These are phyloP conservation scores for Homarus americanus DNA, from an alignment of 1,140 invertebrate genomes.

Conservation along the genomic window DNA sequence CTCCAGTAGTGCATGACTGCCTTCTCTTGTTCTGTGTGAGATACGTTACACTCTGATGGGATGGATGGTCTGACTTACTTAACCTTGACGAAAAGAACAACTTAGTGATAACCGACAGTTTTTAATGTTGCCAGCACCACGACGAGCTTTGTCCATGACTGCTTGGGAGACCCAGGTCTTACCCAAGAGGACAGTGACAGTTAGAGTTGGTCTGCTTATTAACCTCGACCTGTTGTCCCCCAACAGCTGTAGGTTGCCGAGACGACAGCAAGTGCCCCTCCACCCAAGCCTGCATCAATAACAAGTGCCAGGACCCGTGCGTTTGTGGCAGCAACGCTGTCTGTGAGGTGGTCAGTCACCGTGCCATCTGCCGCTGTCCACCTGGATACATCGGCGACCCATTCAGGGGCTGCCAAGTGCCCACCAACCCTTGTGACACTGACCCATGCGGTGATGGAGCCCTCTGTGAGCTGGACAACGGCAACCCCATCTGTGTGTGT, in stretches of 20 bases:
- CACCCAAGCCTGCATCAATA: conserved; percentile 81
- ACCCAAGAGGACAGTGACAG: too few relatives aligned
- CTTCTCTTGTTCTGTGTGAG: too few relatives aligned
- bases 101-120: too few relatives aligned
- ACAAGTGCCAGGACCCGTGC: conserved; percentile 89
- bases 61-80: too few relatives aligned
- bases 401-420: conserved; percentile 80
- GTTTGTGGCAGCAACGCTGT: conserved; percentile 90
- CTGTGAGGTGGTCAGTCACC: conserved; percentile 92
- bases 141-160: too few relatives aligned
- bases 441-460: conserved; percentile 92
- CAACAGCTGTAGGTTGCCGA: conserved; percentile 62
- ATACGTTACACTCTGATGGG: too few relatives aligned
- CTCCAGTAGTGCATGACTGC: too few relatives aligned
- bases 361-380: conserved; percentile 89
- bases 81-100: too few relatives aligned
- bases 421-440: conserved; percentile 86
- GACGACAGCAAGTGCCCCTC: conserved; percentile 76
- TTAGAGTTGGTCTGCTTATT: too few relatives aligned
- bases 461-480: conserved; percentile 90
- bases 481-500: conserved; percentile 92
- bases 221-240: too few relatives aligned
- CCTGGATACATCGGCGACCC: conserved; percentile 91
- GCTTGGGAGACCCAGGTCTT: too few relatives aligned
- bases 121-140: too few relatives aligned